Conservation (phyloP, 2,888 invertebrate species). For the Biston stratarius region DNA sequence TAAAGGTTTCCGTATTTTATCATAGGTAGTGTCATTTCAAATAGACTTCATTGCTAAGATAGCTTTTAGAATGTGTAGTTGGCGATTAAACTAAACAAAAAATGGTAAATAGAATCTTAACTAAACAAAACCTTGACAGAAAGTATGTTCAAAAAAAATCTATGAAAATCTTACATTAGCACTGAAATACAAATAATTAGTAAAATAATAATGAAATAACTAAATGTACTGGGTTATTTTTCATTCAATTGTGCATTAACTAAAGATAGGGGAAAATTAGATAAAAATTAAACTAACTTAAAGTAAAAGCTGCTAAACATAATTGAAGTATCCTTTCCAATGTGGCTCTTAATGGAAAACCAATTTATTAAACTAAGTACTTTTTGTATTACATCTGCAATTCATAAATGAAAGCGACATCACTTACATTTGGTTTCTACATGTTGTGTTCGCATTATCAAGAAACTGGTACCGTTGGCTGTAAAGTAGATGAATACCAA, state of each 20-base stretch:
- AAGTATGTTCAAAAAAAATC: constrained; percentile 45
- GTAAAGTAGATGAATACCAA: too few relatives aligned
- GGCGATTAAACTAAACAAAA: constrained; percentile 73
- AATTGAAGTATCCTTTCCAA: constrained; percentile 59
- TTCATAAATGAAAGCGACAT: constrained; percentile 26
- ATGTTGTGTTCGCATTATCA: not conserved
- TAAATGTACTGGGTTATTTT: constrained; percentile 65
- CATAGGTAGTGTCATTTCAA: constrained; percentile 83
- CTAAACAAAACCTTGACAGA: constrained; percentile 51
- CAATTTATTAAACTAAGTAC: constrained; percentile 29
- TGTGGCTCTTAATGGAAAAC: constrained; percentile 50
- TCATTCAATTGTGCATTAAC: constrained; percentile 76
- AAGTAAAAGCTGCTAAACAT: constrained; percentile 79
- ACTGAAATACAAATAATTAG: constrained; percentile 59
- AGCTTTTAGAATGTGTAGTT: constrained; percentile 83
- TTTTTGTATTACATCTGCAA: constrained; percentile 40
- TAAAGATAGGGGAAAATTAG: constrained; percentile 64
- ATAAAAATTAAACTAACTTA: constrained; percentile 76
- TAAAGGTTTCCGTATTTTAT: constrained; percentile 82
- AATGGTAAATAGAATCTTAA: constrained; percentile 58
- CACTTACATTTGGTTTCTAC: not conserved
- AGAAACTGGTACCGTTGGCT: too few relatives aligned
- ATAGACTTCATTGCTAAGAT: constrained; percentile 73
- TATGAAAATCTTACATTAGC: constrained; percentile 49
- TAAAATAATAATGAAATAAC: constrained; percentile 57